Base-by-base conservation (phyloP, 2,888 invertebrate species). In the Thereva unica region DNA sequence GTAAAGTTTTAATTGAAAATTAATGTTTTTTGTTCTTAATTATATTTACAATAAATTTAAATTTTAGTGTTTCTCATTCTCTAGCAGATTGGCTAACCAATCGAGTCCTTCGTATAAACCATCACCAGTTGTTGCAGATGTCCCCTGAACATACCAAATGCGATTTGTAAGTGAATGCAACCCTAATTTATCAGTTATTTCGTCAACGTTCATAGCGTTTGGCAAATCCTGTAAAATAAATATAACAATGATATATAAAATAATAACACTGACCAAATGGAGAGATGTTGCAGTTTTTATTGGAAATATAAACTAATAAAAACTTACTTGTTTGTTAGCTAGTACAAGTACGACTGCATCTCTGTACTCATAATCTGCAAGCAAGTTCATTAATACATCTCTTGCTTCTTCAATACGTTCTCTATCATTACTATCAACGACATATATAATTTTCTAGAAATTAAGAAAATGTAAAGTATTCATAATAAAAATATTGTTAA, bases 151-250 rank as follows among this genome's bases (percentile, higher is more conserved):
- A 85, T 95, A 95, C 95, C 95, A 95, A 84, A 95, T 94, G 83
- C 97, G 93, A 86, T 97, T 97, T 83, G 97, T 90, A 83, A 98
- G 86, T 80, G 95, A 95, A 84, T 98, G 97, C 82, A 99, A 88
- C 72, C 97, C 97, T 82, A 99, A 87, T 87, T 98, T 99, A 85
- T 99, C 98, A 77, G 98, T 99, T 76, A 99, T 97, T 86, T 99
- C 99, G 71, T 98, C 97, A 73, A 98, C 97, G 83, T 97, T 98
- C 98, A 99, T 99, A 76, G 98, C 98, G 84, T 99, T 99, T 78
- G 98, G 98, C 86, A 99, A 87, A 88, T 99, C 99, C 94, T 96
- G 80, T 49, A 82, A 81, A 74, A 61, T 67, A 71, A 40, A 66
- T 59, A 54, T 10, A 68, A 61, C 1, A 23, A 23, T 50, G 64